phyloP scores from a whole-genome alignment of 2,113 vertebrate species.

The Myrmecophaga tridactyla region DNA sequence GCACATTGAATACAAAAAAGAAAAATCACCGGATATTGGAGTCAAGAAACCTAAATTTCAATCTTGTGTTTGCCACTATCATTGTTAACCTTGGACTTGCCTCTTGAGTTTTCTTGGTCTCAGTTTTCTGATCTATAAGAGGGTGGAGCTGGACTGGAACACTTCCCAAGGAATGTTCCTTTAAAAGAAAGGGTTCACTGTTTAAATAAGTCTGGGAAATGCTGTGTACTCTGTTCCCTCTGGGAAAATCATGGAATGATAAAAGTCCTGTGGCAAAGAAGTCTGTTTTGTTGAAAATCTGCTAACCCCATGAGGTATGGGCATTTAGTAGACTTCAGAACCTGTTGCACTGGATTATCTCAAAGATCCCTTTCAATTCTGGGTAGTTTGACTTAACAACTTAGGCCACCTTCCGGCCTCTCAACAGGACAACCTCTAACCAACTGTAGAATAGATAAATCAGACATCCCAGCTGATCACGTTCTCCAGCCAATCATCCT shows the following conservation, averaged over 20 bases:
- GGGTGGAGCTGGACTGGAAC: not conserved
- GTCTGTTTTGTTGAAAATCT: not conserved
- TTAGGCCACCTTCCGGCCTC: not conserved
- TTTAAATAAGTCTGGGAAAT: not conserved
- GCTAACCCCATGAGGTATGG: not conserved
- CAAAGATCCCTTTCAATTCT: not conserved
- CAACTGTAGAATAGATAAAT: not conserved
- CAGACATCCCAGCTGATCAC: accelerated
- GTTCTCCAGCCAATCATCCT: not conserved
- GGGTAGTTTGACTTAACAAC: not conserved
- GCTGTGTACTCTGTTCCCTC: not conserved
- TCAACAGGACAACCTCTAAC: not conserved
- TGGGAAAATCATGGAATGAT: not conserved
- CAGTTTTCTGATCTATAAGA: not conserved
- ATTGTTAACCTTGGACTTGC: not conserved
- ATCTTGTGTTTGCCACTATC: not conserved
- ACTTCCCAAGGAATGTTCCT: not conserved
- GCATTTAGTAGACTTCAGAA: not conserved
- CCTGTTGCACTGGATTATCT: not conserved
- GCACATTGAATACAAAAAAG: not conserved
- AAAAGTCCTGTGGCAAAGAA: not conserved
- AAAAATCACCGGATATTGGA: not conserved
- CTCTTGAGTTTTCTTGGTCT: not conserved
- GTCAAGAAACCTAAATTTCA: not conserved
- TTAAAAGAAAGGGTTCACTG: not conserved